Conservation (phyloP, 2,888 invertebrate species). For the Schizaphis graminum region DNA sequence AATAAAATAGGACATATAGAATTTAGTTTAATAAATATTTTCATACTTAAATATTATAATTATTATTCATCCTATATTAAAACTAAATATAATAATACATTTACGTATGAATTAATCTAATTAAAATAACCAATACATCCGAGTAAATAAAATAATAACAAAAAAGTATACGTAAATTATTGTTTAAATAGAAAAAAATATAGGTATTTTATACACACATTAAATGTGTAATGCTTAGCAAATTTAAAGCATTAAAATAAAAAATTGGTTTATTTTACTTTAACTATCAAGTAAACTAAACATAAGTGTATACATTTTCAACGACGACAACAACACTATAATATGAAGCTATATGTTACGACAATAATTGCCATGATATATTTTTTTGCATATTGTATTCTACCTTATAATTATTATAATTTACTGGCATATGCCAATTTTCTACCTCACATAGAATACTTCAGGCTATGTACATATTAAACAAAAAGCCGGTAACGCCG, state of each 20-base stretch:
- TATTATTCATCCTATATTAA: background rate
- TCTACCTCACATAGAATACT: background rate
- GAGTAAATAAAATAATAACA: background rate
- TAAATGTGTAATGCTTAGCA: background rate
- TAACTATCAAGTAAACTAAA: background rate
- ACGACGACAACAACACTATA: background rate
- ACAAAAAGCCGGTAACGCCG: background rate
- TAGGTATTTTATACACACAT: background rate
- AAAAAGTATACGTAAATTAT: background rate
- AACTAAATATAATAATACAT: background rate
- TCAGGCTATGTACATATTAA: slow-evolving; percentile 1
- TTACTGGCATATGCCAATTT: slow-evolving; percentile 24
- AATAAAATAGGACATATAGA: background rate
- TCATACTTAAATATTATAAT: background rate
- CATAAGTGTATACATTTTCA: background rate
- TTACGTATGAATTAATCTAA: background rate
- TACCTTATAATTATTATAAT: slow-evolving; percentile 45
- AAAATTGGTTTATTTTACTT: background rate
- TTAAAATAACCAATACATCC: background rate
- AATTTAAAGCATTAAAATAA: background rate
- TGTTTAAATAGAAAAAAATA: background rate
- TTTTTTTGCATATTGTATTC: background rate
- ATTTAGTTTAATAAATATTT: background rate
- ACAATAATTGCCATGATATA: background rate
- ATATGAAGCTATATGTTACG: background rate